Percentiles rank a stretch among this genome's conserved stretches.
Conservation (phyloP, 2,113 vertebrate species). For the Hemiprocne comata region DNA sequence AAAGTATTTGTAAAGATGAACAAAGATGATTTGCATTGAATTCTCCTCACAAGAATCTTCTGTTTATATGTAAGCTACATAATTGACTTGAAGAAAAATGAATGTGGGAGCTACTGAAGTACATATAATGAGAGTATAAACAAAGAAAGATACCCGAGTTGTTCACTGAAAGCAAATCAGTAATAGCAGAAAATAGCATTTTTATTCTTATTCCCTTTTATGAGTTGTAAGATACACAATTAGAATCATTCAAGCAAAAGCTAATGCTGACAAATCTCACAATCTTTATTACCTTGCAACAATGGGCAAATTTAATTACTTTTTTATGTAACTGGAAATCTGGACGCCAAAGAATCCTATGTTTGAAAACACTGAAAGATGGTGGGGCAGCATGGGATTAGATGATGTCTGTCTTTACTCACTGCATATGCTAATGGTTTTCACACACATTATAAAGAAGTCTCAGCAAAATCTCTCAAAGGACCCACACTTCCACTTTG, state of each 20-base stretch:
- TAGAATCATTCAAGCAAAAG: not conserved
- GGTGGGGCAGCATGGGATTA: not conserved
- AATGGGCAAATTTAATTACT: not conserved
- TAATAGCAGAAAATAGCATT: not conserved
- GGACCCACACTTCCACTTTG: not conserved
- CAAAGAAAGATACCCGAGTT: not conserved
- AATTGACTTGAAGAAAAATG: not conserved
- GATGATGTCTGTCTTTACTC: not conserved
- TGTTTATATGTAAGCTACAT: not conserved
- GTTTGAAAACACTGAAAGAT: not conserved
- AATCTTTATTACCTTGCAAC: not conserved
- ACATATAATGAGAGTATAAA: not conserved
- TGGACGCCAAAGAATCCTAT: not conserved
- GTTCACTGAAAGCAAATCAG: not conserved
- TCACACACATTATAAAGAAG: not conserved
- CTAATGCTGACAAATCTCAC: not conserved
- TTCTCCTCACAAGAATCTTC: not conserved
- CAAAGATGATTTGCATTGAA: not conserved
- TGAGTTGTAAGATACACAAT: not conserved
- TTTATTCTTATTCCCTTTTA: not conserved
- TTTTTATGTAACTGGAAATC: not conserved
- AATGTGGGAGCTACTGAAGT: not conserved
- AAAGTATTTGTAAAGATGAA: not conserved
- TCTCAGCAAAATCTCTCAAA: not conserved
- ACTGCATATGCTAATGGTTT: fast-evolving